These are phyloP conservation scores for Eudyptes chrysolophus DNA, from an alignment of 2,113 vertebrate genomes.

Conservation along the genomic window DNA sequence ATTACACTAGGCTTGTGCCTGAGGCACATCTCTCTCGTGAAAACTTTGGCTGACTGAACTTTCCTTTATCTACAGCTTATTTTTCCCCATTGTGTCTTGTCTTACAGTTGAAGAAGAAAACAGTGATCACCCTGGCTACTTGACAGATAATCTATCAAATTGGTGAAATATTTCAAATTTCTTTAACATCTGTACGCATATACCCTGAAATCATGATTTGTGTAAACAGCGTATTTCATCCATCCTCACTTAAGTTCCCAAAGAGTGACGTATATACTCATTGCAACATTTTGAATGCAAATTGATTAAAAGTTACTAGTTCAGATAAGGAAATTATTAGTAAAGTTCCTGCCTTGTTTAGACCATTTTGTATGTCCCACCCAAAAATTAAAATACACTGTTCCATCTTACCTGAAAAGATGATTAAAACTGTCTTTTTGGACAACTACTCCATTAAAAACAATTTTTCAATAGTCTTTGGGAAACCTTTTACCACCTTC, in stretches of 20 bases:
- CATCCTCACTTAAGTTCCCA: background rate
- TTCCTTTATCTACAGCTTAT: background rate
- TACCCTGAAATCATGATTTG: background rate
- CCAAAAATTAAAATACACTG: background rate
- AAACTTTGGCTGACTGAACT: background rate
- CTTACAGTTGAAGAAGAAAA: conserved; percentile 65
- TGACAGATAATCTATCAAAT: conserved; percentile 41
- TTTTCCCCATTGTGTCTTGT: background rate
- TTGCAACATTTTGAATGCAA: background rate
- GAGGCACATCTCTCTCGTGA: background rate
- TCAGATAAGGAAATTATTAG: background rate
- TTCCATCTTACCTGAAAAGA: background rate
- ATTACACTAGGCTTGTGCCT: background rate
- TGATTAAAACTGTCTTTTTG: background rate
- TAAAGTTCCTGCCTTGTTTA: background rate
- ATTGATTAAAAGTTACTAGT: background rate
- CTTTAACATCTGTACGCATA: background rate
- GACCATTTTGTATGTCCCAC: background rate
- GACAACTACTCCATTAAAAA: background rate
- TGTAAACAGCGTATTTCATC: background rate
- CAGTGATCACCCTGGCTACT: conserved; percentile 44
- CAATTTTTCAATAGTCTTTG: background rate
- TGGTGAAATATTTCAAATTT: conserved; percentile 58
- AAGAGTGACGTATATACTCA: background rate
- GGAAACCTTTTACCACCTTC: background rate